Percentiles rank a stretch among this genome's conserved stretches.
phyloP scores from a whole-genome alignment of 2,797 vertebrate species.

The Macropus fuliginosus region DNA sequence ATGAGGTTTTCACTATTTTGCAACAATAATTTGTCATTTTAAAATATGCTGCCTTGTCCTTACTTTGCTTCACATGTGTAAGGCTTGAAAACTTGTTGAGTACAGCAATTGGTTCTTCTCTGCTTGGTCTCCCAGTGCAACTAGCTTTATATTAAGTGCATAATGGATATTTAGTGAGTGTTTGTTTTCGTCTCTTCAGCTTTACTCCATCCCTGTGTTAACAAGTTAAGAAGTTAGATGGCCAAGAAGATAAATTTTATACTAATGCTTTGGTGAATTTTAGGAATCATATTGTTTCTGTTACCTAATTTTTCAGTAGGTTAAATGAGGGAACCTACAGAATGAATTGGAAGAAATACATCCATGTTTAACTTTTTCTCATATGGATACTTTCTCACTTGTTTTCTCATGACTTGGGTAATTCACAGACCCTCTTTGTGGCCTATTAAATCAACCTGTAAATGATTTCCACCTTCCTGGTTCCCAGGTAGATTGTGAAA shows the following conservation, averaged over 20 bases:
- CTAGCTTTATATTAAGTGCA: not conserved
- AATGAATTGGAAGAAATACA: conserved; percentile 43
- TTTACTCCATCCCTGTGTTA: not conserved
- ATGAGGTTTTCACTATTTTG: not conserved
- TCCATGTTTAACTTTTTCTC: conserved; percentile 30
- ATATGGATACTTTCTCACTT: not conserved
- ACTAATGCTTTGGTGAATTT: not conserved
- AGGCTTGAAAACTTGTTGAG: not conserved
- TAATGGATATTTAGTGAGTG: not conserved
- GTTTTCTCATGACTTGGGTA: conserved; percentile 26
- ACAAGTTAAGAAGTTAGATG: not conserved
- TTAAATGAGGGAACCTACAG: conserved; percentile 36
- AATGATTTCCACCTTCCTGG: not conserved
- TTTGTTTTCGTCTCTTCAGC: not conserved
- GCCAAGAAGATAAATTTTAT: not conserved
- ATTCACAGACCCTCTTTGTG: conserved; percentile 16
- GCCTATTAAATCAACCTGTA: not conserved
- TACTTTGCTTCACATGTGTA: not conserved
- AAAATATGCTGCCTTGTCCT: not conserved
- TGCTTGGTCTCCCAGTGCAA: not conserved
- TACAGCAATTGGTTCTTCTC: not conserved
- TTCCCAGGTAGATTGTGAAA: not conserved
- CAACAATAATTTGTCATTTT: not conserved
- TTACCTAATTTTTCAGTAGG: conserved; percentile 18
- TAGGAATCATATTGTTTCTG: conserved; percentile 39